Percentiles rank a stretch among this genome's conserved stretches.
Evolutionary conservation across 2,797 vertebrate species (phyloP).

Genomic region (Danio jaintianensis): DNA sequence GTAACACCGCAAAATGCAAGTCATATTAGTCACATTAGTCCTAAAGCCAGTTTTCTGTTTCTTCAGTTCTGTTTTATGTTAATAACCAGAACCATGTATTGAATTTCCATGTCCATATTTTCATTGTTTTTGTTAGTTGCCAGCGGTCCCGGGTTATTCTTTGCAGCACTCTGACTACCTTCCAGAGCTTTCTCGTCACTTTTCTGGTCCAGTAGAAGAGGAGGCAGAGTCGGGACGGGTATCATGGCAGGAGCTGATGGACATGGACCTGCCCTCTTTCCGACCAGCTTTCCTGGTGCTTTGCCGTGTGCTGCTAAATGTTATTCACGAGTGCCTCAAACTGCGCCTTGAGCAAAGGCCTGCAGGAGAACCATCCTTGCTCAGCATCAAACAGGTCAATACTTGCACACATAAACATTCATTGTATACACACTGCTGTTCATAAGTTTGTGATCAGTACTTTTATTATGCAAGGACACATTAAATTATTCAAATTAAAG

Average conservation of each 20-base stretch:
- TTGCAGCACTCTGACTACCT: slow-evolving; percentile 96
- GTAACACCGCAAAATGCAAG: not conserved
- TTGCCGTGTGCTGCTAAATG: slow-evolving; percentile 95
- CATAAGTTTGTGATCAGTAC: not conserved
- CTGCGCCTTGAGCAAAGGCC: slow-evolving; percentile 94
- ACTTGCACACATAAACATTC: not conserved
- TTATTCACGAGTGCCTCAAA: slow-evolving; percentile 99
- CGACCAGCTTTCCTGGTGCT: slow-evolving; percentile 95
- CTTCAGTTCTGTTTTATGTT: not conserved
- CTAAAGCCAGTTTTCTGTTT: no score
- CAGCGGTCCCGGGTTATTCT: slow-evolving; percentile 89
- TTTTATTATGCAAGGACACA: no score
- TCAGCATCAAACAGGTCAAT: slow-evolving; percentile 97
- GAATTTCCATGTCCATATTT: not conserved
- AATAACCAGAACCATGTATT: not conserved
- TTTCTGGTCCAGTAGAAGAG: slow-evolving; percentile 77
- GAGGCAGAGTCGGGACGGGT: slow-evolving; percentile 83
- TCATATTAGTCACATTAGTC: not conserved
- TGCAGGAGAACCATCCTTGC: slow-evolving; percentile 94
- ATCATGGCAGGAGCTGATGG: slow-evolving; percentile 89
- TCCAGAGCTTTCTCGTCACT: slow-evolving; percentile 83
- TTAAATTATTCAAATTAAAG: no score
- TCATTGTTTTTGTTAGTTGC: slow-evolving; percentile 78
- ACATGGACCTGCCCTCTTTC: slow-evolving; percentile 97
- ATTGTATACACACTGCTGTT: not conserved